These are phyloP conservation scores for Bradypodion ventrale DNA, from an alignment of 2,797 vertebrate genomes.

Conservation along the genomic window DNA sequence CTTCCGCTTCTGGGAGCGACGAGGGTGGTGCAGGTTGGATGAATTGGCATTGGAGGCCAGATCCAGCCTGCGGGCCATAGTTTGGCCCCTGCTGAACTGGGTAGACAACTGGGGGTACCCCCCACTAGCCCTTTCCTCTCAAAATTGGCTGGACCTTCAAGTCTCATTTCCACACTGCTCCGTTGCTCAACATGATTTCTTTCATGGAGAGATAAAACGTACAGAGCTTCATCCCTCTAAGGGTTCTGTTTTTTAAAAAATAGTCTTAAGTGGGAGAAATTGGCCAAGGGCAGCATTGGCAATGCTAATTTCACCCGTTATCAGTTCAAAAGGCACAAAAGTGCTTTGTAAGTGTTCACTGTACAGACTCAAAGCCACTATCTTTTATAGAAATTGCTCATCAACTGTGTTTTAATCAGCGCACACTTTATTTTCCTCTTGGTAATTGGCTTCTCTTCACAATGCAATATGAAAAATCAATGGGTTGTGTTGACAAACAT, in stretches of 20 bases:
- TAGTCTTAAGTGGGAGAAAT: slow-evolving; percentile 53
- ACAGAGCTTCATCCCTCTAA: slow-evolving; percentile 53
- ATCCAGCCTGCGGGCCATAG: no score
- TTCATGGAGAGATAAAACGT: slow-evolving; percentile 45
- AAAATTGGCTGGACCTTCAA: background rate
- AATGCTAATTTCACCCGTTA: slow-evolving; percentile 69
- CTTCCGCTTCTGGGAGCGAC: no score
- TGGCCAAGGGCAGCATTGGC: slow-evolving; percentile 62
- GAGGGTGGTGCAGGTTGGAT: no score
- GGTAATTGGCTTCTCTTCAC: slow-evolving; percentile 64
- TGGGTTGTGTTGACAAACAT: slow-evolving; percentile 45
- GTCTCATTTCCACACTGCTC: background rate
- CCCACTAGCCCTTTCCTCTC: background rate
- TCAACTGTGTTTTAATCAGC: slow-evolving; percentile 71
- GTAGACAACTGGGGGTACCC: background rate
- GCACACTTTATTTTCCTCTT: slow-evolving; percentile 61
- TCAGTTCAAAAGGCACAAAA: slow-evolving; percentile 69
- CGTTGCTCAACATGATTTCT: slow-evolving; percentile 35
- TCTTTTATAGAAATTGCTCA: slow-evolving; percentile 70
- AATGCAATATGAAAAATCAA: slow-evolving; percentile 47
- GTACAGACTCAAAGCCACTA: slow-evolving; percentile 67
- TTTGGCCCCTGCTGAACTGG: no score
- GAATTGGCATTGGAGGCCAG: no score
- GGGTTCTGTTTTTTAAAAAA: slow-evolving; percentile 46
- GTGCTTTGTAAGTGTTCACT: slow-evolving; percentile 64